Conservation (phyloP, 1,140 invertebrate genomes). For the Megathymus violae region DNA sequence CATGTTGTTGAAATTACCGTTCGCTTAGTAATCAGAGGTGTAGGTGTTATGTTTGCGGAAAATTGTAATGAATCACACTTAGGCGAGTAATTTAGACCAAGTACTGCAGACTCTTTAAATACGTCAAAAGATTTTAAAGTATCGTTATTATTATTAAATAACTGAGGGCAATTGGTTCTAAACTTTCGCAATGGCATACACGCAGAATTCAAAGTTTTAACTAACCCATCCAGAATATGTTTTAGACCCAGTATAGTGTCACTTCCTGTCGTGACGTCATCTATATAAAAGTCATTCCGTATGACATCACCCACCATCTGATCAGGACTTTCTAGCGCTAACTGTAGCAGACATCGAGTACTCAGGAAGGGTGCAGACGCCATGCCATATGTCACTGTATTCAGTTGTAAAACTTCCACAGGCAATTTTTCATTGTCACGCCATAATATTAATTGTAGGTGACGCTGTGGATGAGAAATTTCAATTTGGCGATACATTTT, state of each 20-base stretch:
- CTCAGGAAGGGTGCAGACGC: background rate
- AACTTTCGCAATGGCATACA: conserved; percentile 34
- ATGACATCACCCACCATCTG: conserved; percentile 48
- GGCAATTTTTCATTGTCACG: conserved; percentile 16
- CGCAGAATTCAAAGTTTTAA: conserved; percentile 18
- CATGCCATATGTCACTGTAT: background rate
- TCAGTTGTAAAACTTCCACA: conserved; percentile 25
- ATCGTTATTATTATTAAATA: conserved; percentile 12
- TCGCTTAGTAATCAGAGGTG: conserved; percentile 40
- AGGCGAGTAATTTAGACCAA: conserved; percentile 44
- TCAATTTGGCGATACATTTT: too few relatives aligned
- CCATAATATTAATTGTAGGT: conserved; percentile 44
- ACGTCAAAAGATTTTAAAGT: conserved; percentile 18
- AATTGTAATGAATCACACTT: conserved; percentile 30
- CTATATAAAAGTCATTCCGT: conserved; percentile 36
- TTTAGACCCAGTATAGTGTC: background rate
- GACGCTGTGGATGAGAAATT: conserved; percentile 27
- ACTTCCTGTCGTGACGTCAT: conserved; percentile 24
- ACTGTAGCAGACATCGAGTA: background rate
- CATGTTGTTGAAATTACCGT: conserved; percentile 41
- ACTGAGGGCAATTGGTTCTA: conserved; percentile 28
- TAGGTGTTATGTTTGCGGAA: conserved; percentile 4
- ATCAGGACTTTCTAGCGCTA: conserved; percentile 8
- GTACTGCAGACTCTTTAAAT: conserved; percentile 26
- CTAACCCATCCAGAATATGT: conserved; percentile 3